Evolutionary conservation across 2,888 invertebrate genomes (phyloP).

Genomic region (Cheilosia pagana): DNA sequence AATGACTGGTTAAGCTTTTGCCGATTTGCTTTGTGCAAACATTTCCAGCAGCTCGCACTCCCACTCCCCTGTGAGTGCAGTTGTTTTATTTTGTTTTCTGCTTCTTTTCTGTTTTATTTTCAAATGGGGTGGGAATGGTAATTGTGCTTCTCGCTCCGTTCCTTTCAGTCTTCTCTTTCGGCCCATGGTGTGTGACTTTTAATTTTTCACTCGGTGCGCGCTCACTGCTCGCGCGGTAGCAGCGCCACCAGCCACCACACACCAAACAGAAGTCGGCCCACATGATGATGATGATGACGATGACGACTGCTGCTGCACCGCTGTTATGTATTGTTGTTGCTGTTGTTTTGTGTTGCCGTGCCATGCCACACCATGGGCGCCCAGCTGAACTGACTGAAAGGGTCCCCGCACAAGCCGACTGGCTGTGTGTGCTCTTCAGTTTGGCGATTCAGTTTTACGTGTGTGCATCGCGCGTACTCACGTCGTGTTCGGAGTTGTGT

Average conservation of each 20-base stretch:
- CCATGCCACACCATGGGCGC: slow-evolving; percentile 63
- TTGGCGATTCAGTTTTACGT: slow-evolving; percentile 77
- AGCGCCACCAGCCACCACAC: slow-evolving; percentile 50
- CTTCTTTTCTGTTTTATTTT: slow-evolving; percentile 28
- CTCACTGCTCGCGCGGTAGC: slow-evolving; percentile 72
- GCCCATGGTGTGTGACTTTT: slow-evolving; percentile 15
- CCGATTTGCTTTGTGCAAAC: slow-evolving; percentile 63
- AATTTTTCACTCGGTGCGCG: slow-evolving; percentile 68
- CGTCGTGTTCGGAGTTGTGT: slow-evolving; percentile 58
- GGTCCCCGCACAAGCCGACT: slow-evolving; percentile 74
- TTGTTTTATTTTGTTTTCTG: neutral
- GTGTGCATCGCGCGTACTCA: slow-evolving; percentile 77
- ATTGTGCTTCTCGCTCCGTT: slow-evolving; percentile 10
- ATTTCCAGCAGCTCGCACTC: slow-evolving; percentile 32
- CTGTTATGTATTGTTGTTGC: slow-evolving; percentile 30
- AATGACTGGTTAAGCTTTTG: slow-evolving; percentile 73
- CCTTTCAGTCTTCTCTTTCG: slow-evolving; percentile 9
- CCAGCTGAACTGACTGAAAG: slow-evolving; percentile 54
- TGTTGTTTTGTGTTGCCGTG: slow-evolving; percentile 32
- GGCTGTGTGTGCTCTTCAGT: slow-evolving; percentile 73
- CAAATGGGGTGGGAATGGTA: slow-evolving; percentile 36
- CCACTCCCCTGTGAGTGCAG: neutral
- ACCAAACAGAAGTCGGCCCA: slow-evolving; percentile 54
- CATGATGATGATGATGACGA: slow-evolving; percentile 53
- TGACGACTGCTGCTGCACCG: slow-evolving; percentile 13